Evolutionary conservation across 2,797 vertebrate genomes (phyloP), one percentile per base, ranked within the genome.

Genomic region (Smutsia temminckii): DNA sequence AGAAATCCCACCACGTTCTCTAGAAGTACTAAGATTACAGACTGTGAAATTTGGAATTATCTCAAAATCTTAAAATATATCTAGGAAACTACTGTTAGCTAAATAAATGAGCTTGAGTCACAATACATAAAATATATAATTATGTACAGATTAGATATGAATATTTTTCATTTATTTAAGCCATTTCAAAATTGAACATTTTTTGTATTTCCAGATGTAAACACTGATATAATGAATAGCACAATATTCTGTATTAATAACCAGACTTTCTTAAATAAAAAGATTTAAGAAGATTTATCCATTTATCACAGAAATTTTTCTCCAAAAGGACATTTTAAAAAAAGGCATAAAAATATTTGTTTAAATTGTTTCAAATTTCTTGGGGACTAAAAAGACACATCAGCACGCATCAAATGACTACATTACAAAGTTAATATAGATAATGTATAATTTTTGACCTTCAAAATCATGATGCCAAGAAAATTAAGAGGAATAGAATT

Each of bases 1-100:
- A 81, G 71, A 96, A 95, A 94, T 83, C 8, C 20, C 8, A 93
- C 59, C 49, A 63, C 53, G 57, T 66, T 92, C 49, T 66, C 29
- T 94, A 4, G 72, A 85, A 89, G 10, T 83, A 89, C 20, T 57
- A 80, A 80, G 51, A 71, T 93, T 89, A 94, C 0, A 79, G 55
- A 89, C 46, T 81, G 10, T 81, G 21, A 94, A 95, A 89, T 81
- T 5, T 85, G 57, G 75, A 88, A 17, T 68, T 14, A 92, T 7
- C 13, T 20, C 53, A 66, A 95, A 95, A 51, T 75, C 72, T 96
- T 59, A 91, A 94, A 94, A 92, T 69, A 66, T 55, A 96, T 34
- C 66, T 89, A 83, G 34, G 51, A 87, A 95, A 85, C 13, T 63
- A 95, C 40, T 64, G 86, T 32, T 80, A 83, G 46, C 69, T 79